Conservation (phyloP, 2,888 invertebrate species). For the Luperina testacea region DNA sequence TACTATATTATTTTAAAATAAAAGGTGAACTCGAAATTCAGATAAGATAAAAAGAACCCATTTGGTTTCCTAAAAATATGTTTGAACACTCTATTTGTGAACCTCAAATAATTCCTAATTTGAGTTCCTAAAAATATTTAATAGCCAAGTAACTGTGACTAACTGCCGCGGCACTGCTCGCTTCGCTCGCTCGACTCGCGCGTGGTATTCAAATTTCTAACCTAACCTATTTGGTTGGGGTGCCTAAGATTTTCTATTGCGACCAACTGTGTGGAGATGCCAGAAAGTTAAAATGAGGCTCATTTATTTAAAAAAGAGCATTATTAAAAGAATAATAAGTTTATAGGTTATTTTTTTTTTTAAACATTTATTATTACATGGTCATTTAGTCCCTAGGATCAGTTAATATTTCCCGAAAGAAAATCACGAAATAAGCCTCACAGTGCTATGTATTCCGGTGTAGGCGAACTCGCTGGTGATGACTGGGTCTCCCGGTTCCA, state of each 20-base stretch:
- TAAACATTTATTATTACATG: neutral
- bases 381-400: neutral
- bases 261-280: too few species aligned
- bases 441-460: slow-evolving; percentile 92
- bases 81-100: neutral
- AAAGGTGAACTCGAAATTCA: neutral
- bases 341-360: neutral
- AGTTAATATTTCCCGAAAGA: neutral
- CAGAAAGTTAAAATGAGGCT: too few species aligned
- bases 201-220: too few species aligned
- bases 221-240: too few species aligned
- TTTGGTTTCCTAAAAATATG: neutral
- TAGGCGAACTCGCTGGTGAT: slow-evolving; percentile 93
- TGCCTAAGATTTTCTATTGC: too few species aligned
- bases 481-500: slow-evolving; percentile 93
- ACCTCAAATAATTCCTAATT: neutral
- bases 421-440: slow-evolving; percentile 79
- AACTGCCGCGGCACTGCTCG: neutral
- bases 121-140: neutral
- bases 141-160: neutral
- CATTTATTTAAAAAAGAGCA: too few species aligned
- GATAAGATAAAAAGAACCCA: neutral
- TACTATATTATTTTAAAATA: neutral
- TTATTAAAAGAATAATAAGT: neutral
- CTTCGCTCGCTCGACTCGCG: neutral